phyloP scores from a whole-genome alignment of 2,888 invertebrate species.

The Drosophila vallismaia region DNA sequence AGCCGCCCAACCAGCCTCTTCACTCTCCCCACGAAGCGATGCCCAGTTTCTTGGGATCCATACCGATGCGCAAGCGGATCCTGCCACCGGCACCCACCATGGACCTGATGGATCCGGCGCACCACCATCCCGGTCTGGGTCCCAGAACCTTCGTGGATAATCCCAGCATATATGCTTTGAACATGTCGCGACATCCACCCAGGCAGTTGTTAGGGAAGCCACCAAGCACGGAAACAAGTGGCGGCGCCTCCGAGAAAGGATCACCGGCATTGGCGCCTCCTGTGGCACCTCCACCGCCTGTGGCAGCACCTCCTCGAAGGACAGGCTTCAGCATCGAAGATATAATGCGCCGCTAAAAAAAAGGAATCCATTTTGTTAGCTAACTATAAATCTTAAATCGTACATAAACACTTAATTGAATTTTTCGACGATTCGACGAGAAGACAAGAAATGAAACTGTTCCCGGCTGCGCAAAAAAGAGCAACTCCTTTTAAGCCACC shows the following conservation, averaged over 20 bases:
- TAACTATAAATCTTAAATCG: slow-evolving; percentile 1
- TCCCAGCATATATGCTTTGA: slow-evolving; percentile 71
- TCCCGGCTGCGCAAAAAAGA: slow-evolving; percentile 13
- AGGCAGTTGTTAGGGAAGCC: slow-evolving; percentile 71
- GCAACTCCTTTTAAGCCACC: slow-evolving; percentile 3
- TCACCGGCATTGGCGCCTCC: slow-evolving; percentile 56
- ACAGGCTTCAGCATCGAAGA: slow-evolving; percentile 96
- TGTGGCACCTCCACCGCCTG: slow-evolving; percentile 81
- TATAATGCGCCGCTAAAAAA: slow-evolving; percentile 91
- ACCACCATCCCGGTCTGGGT: slow-evolving; percentile 46
- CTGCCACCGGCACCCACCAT: slow-evolving; percentile 74
- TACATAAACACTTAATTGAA: neutral
- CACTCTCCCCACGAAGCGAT: slow-evolving; percentile 82
- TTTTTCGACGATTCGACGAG: neutral
- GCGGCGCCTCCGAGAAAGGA: slow-evolving; percentile 81
- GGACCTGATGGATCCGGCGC: slow-evolving; percentile 64
- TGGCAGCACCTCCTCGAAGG: slow-evolving; percentile 86
- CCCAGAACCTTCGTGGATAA: slow-evolving; percentile 61
- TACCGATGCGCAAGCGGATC: slow-evolving; percentile 82
- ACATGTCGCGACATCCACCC: slow-evolving; percentile 81
- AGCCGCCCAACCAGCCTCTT: slow-evolving; percentile 81
- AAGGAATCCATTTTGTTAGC: slow-evolving; percentile 7
- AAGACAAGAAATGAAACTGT: slow-evolving; percentile 11
- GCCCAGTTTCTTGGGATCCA: slow-evolving; percentile 83
- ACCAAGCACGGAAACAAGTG: slow-evolving; percentile 47